Evolutionary conservation across 2,797 vertebrate genomes (phyloP).

Genomic region (Urosaurus nigricauda): DNA sequence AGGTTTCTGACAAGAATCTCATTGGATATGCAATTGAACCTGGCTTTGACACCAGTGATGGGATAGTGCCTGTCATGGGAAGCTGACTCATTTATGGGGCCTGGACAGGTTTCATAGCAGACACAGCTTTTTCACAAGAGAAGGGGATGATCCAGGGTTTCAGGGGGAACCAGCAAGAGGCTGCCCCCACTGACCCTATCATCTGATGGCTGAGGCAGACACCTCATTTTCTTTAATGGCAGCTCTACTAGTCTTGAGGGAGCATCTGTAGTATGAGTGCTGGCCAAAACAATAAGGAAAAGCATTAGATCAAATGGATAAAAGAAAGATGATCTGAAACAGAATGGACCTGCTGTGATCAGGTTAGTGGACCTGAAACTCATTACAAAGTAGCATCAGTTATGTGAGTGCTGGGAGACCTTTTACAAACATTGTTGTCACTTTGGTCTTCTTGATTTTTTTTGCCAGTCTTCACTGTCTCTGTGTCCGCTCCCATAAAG

Average conservation of each 20-base stretch:
- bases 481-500: constrained; percentile 57
- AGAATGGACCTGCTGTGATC: constrained; percentile 39
- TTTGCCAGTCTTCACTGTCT: constrained; percentile 3
- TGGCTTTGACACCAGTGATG: too few relatives aligned
- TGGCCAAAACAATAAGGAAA: background rate
- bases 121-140: background rate
- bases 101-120: too few relatives aligned
- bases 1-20: too few relatives aligned
- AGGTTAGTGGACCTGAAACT: constrained; percentile 45
- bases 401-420: constrained; percentile 10
- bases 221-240: background rate
- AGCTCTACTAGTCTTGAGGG: background rate
- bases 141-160: background rate
- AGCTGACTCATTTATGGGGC: too few relatives aligned
- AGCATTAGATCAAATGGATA: background rate
- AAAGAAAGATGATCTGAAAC: constrained; percentile 9
- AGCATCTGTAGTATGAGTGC: fast-evolving
- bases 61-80: too few relatives aligned
- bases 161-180: background rate
- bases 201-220: background rate
- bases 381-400: constrained; percentile 22
- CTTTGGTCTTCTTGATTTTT: constrained; percentile 42
- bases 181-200: background rate
- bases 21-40: too few relatives aligned
- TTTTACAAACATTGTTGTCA: constrained; percentile 29